phyloP scores from a whole-genome alignment of 2,888 invertebrate species.

The Ligdia adustata region DNA sequence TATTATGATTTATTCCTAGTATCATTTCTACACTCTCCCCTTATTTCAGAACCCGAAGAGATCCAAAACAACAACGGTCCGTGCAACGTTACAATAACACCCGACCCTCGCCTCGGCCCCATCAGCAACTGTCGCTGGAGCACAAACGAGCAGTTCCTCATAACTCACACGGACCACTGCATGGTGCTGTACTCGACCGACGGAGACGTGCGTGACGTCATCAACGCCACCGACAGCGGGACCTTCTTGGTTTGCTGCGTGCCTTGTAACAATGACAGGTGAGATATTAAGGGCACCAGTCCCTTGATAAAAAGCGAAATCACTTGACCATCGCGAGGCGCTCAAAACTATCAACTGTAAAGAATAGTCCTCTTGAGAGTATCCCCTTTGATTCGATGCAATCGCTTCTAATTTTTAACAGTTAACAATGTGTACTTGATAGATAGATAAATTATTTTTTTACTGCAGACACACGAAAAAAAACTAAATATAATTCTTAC shows the following conservation, averaged over 20 bases:
- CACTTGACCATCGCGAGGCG: too few species aligned
- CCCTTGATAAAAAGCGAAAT: too few species aligned
- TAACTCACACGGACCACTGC: constrained; percentile 66
- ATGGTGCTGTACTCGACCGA: constrained; percentile 63
- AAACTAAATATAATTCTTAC: too few species aligned
- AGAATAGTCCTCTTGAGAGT: too few species aligned
- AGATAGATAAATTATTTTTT: too few species aligned
- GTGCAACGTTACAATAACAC: constrained; percentile 55
- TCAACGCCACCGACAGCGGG: constrained; percentile 60
- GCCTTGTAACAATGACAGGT: constrained; percentile 64
- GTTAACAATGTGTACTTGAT: too few species aligned
- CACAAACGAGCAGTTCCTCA: constrained; percentile 58
- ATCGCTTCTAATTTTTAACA: too few species aligned
- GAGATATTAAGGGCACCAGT: too few species aligned
- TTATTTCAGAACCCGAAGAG: constrained; percentile 65
- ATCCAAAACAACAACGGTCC: constrained; percentile 59
- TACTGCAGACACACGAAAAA: too few species aligned
- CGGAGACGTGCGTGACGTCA: constrained; percentile 52
- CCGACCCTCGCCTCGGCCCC: constrained; percentile 49
- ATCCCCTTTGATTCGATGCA: too few species aligned
- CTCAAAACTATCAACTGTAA: too few species aligned
- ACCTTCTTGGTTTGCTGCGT: constrained; percentile 59
- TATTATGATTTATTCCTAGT: neutral
- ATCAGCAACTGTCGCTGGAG: constrained; percentile 72
- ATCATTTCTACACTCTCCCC: neutral